Evolutionary conservation across 1,140 invertebrate species (phyloP), one percentile per base, ranked within the genome.

Genomic region (Polypedilum vanderplanki): DNA sequence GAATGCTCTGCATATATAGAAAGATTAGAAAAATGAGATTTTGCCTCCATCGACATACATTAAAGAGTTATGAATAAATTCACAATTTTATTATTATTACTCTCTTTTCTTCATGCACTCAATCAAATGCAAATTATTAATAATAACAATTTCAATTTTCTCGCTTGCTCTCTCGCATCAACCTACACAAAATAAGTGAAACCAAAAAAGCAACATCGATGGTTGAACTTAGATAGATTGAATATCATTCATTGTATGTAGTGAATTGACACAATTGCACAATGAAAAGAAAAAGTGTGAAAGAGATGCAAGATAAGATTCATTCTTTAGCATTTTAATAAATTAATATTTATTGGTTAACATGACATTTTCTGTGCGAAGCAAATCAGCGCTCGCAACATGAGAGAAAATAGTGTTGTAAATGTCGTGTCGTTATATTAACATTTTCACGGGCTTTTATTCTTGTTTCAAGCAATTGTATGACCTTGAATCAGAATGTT

Each of bases 121-220:
- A 57, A 57, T 57, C 46, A 57, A 57, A 57, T 57, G 46, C 46
- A 57, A 57, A 57, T 57, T 57, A 57, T n/a, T 57, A 57, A 57
- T 57, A 33, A 33, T 33, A 33, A 33, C 24, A 33, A 33, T 33
- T 33, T 33, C 24, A 33, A 33, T 33, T 33, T 33, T 33, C 24
- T 33, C 24, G 24, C 24, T 33, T 5, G 24, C 24, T 57, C 15
- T 57, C n/a, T 57, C 12, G 46, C 46, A 57, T 57, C 46, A 57
- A 12, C 46, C 46, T n/a, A 57, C 46, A 57, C 46, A n/a, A n/a
- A n/a, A n/a, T n/a, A n/a, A n/a, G n/a, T n/a, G n/a, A n/a, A 33
- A 33, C 24, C 24, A 33, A 33, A 33, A 33, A 33, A n/a, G n/a
- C n/a, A n/a, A 33, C 24, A 33, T 33, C 24, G 24, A 33, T 33